These are phyloP conservation scores for Caenorhabditis sinica DNA, from an alignment of 2,888 invertebrate genomes.

Conservation along the genomic window DNA sequence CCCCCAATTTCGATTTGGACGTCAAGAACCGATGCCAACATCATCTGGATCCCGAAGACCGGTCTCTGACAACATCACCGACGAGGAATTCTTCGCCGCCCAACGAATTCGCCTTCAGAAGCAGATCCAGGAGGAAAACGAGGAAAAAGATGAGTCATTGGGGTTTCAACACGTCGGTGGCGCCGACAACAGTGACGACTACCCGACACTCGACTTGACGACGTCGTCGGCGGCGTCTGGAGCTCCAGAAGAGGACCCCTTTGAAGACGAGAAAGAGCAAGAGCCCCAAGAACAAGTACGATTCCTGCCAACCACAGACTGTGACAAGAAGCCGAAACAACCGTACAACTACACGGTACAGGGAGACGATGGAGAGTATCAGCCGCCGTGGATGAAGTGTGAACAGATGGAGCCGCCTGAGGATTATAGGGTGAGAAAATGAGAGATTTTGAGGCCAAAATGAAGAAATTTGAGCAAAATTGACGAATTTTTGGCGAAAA, in stretches of 20 bases:
- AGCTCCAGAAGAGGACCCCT: too few relatives aligned
- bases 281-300: not conserved
- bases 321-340: slow-evolving; percentile 18
- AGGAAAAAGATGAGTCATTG: not conserved
- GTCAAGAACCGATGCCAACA: too few relatives aligned
- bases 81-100: not conserved
- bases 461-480: not conserved
- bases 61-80: not conserved
- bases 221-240: not conserved
- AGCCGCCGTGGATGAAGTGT: slow-evolving; percentile 51
- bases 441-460: not conserved
- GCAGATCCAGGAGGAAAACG: not conserved
- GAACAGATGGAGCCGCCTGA: slow-evolving; percentile 84
- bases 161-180: slow-evolving; percentile 35
- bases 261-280: not conserved
- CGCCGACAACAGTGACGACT: slow-evolving; percentile 11
- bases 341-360: slow-evolving; percentile 13
- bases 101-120: slow-evolving; percentile 1
- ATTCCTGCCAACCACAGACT: not conserved
- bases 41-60: not conserved
- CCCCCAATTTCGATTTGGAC: too few relatives aligned
- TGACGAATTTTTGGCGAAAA: not conserved
- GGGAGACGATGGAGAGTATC: slow-evolving; percentile 12
- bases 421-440: slow-evolving; percentile 82
- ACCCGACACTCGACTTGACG: not conserved